Conservation (phyloP, 2,888 invertebrate species). For the Caenorhabditis afra region DNA sequence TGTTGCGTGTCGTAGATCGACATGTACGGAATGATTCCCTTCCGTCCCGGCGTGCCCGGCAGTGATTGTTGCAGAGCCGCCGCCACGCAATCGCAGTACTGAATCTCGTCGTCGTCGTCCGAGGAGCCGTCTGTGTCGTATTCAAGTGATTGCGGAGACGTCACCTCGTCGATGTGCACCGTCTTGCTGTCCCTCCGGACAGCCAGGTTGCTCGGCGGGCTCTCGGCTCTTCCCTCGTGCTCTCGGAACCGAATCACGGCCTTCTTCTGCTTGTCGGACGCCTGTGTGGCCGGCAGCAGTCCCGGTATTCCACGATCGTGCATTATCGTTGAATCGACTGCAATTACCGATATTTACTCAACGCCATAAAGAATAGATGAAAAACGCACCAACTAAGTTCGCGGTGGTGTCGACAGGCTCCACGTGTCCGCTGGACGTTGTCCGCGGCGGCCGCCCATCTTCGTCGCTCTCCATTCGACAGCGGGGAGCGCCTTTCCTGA, state of each 20-base stretch:
- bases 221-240: conserved; percentile 45
- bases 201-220: conserved; percentile 37
- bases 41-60: conserved; percentile 73
- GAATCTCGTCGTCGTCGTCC: conserved; percentile 69
- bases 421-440: conserved; percentile 49
- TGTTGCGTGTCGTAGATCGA: conserved; percentile 77
- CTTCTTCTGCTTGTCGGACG: conserved; percentile 44
- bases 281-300: conserved; percentile 51
- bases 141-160: conserved; percentile 60
- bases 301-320: conserved; percentile 62
- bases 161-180: conserved; percentile 55
- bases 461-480: conserved; percentile 38
- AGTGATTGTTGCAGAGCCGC: conserved; percentile 68
- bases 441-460: conserved; percentile 26
- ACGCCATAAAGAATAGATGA: too few relatives aligned
- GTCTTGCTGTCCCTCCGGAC: conserved; percentile 34
- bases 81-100: conserved; percentile 74
- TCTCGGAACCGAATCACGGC: conserved; percentile 55
- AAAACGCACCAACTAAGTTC: conserved; percentile 31
- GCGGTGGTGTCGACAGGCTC: conserved; percentile 46
- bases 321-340: conserved; percentile 48
- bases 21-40: conserved; percentile 78
- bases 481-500: background rate
- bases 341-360: conserved; percentile 5
- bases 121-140: conserved; percentile 50